Conservation (phyloP, 2,113 vertebrate genomes). For the Chaetura pelagica region DNA sequence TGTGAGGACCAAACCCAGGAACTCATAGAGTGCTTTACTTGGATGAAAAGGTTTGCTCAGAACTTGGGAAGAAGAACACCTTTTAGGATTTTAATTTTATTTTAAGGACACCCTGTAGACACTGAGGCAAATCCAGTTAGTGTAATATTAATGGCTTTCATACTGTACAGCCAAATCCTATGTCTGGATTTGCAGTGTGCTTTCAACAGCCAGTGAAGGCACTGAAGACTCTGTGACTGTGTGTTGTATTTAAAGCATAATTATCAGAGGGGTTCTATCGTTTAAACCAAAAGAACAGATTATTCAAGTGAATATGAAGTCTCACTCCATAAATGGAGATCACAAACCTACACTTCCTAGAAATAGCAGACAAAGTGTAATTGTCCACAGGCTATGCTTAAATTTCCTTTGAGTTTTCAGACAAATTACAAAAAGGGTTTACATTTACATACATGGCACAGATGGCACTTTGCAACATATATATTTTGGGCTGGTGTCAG, state of each 20-base stretch:
- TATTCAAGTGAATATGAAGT: background rate
- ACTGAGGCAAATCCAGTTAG: conserved; percentile 21
- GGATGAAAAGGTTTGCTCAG: background rate
- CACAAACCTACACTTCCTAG: background rate
- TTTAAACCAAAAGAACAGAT: background rate
- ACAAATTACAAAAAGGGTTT: background rate
- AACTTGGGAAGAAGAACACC: background rate
- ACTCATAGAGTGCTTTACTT: background rate
- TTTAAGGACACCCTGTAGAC: background rate
- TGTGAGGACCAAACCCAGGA: background rate
- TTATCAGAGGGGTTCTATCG: background rate
- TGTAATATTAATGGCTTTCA: conserved; percentile 59
- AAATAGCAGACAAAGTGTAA: background rate
- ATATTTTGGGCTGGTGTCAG: background rate
- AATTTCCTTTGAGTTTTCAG: background rate
- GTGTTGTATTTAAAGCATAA: background rate
- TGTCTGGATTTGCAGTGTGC: background rate
- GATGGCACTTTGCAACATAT: background rate
- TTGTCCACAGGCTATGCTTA: background rate
- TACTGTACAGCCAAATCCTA: background rate
- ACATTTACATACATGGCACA: background rate
- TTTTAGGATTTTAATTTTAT: background rate
- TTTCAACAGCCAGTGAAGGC: background rate
- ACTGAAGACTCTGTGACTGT: background rate
- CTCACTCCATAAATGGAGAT: background rate